Evolutionary conservation across 2,888 invertebrate species (phyloP).

Genomic region (Tachystola acroxantha): DNA sequence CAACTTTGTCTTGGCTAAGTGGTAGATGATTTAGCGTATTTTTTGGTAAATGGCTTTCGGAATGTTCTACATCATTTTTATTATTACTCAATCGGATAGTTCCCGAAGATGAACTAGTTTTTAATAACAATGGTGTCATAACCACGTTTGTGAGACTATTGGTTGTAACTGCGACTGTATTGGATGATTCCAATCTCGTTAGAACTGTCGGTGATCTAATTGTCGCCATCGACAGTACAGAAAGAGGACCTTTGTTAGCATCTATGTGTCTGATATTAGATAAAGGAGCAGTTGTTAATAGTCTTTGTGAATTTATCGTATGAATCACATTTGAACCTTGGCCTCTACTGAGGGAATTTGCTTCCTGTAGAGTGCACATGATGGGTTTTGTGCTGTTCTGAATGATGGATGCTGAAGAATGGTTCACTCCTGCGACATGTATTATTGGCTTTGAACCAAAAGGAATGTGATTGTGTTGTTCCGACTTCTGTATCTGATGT

Average conservation of each 20-base stretch:
- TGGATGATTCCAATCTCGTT: slow-evolving; percentile 48
- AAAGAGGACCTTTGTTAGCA: slow-evolving; percentile 45
- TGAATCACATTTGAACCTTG: slow-evolving; percentile 61
- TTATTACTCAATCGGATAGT: slow-evolving; percentile 39
- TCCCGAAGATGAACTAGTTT: slow-evolving; percentile 37
- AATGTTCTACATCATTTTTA: slow-evolving; percentile 38
- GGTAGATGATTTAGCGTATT: slow-evolving; percentile 23
- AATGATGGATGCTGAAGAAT: slow-evolving; percentile 46
- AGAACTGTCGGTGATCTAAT: slow-evolving; percentile 52
- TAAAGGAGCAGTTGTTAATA: slow-evolving; percentile 47
- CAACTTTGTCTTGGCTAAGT: slow-evolving; percentile 20
- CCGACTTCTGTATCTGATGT: slow-evolving; percentile 42
- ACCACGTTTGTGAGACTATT: slow-evolving; percentile 49
- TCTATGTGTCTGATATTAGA: slow-evolving; percentile 56
- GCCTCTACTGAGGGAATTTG: slow-evolving; percentile 40
- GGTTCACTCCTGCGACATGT: slow-evolving; percentile 52
- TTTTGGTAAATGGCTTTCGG: slow-evolving; percentile 17
- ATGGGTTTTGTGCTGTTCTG: slow-evolving; percentile 53
- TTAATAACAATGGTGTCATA: slow-evolving; percentile 56
- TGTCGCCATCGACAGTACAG: slow-evolving; percentile 59
- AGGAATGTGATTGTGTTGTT: slow-evolving; percentile 43
- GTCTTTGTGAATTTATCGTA: slow-evolving; percentile 51
- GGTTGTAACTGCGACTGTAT: slow-evolving; percentile 40
- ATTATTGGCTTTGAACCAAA: slow-evolving; percentile 52
- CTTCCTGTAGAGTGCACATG: slow-evolving; percentile 47